Evolutionary conservation across 2,888 invertebrate species (phyloP), one percentile per base, ranked within the genome.

Genomic region (Hydraecia micacea): DNA sequence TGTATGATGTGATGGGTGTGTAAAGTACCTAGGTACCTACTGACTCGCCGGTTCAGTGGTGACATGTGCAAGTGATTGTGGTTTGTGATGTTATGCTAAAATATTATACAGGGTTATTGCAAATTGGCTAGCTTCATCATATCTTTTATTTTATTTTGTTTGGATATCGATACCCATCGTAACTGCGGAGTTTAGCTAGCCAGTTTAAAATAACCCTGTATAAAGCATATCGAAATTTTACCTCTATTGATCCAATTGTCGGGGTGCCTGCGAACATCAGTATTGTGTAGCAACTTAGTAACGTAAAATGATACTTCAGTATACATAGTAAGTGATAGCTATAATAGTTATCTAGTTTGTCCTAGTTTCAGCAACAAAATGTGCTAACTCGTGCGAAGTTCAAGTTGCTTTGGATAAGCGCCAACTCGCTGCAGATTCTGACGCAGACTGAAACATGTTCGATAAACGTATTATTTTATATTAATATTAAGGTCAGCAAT

Each of bases 381-480:
- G 32, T 75, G 80, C 60, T 73, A 55, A 69, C 69, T 62, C 52
- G 60, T 18, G 65, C 28, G 60, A 80, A 80, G 49, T 75, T 83
- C 49, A 73, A 70, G 60, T 66, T 52, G 71, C 52, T 25, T 68
- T 83, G 84, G 84, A 73, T 3, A 4, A 4, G 55, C n/a, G 83
- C 83, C 84, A 83, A 75, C 80, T 42, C 3, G 18, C 68, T 55
- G 46, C 68, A 55, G 65, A 21, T 28, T 66, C 55, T 68, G 74
- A 74, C 73, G 83, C 68, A 72, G 3, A 11, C 42, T 72, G 46
- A 36, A 62, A 46, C 9, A 18, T 39, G 18, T 52, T 70, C 42
- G 11, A 65, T 28, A 25, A 4, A 9, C 6, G 9, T 36, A 8
- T 36, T 49, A 18, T 39, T 49, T 25, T 8, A 25, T 32, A 77